Conservation (phyloP, 2,888 invertebrate species). For the Bibio marci region DNA sequence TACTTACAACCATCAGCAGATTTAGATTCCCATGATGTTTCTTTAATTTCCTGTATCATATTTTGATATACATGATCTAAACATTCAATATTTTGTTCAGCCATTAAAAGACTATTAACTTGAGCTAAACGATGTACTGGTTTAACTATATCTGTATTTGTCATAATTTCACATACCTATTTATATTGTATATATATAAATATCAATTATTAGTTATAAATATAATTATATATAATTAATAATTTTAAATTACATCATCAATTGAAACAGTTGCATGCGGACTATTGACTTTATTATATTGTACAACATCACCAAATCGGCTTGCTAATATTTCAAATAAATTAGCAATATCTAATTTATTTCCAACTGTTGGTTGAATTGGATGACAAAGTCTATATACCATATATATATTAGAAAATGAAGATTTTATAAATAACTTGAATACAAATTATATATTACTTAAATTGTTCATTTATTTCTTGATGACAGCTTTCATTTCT, state of each 20-base stretch:
- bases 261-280: slow-evolving; percentile 60
- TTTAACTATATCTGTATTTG: slow-evolving; percentile 37
- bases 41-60: slow-evolving; percentile 49
- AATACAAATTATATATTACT: slow-evolving; percentile 29
- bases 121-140: slow-evolving; percentile 52
- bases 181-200: no score
- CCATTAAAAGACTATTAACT: slow-evolving; percentile 53
- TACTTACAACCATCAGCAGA: slow-evolving; percentile 37
- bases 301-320: slow-evolving; percentile 80
- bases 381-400: slow-evolving; percentile 53
- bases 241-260: slow-evolving; percentile 40
- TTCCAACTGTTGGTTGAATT: slow-evolving; percentile 41
- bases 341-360: slow-evolving; percentile 50
- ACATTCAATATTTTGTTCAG: slow-evolving; percentile 50
- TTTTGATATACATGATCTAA: slow-evolving; percentile 67
- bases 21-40: slow-evolving; percentile 50
- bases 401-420: no score
- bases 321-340: slow-evolving; percentile 68
- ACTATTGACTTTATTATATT: slow-evolving; percentile 88
- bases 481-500: slow-evolving; percentile 40
- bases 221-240: no score
- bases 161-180: slow-evolving; percentile 60
- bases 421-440: no score
- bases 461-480: slow-evolving; percentile 53
- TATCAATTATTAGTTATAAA: no score